A percentile compares a stretch with the other conserved stretches of the same genome.
phyloP scores from a whole-genome alignment of 2,888 invertebrate species.

The Limnephilus lunatus region DNA sequence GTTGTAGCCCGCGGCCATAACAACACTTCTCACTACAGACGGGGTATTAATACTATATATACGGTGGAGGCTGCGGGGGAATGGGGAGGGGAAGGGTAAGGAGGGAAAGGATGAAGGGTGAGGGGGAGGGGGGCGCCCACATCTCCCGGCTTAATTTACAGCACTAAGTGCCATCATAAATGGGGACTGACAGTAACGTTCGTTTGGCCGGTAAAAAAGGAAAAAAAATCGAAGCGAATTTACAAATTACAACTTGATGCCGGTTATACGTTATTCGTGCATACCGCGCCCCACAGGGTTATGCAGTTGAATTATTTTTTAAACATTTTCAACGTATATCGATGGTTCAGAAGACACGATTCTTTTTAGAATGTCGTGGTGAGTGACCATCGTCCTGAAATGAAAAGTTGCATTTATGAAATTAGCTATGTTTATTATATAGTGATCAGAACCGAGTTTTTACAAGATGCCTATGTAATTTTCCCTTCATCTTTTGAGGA shows the following conservation, averaged over 20 bases:
- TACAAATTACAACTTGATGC: background rate
- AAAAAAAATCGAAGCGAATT: background rate
- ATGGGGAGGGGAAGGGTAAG: no score
- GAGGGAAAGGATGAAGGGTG: background rate
- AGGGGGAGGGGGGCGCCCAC: conserved; percentile 8
- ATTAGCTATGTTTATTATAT: no score
- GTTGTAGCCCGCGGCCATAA: conserved; percentile 36
- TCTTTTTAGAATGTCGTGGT: no score
- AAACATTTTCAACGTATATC: background rate
- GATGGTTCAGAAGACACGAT: no score
- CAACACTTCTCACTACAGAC: conserved; percentile 30
- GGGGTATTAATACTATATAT: background rate
- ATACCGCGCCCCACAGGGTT: background rate
- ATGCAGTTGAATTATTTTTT: background rate
- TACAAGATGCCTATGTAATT: no score
- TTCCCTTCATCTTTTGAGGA: no score
- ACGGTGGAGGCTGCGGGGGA: conserved; percentile 6
- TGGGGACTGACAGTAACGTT: background rate
- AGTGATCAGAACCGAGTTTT: no score
- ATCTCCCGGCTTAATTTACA: conserved; percentile 20
- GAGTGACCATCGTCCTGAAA: no score
- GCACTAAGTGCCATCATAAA: conserved; percentile 5
- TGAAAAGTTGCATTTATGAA: no score
- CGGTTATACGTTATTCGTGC: background rate
- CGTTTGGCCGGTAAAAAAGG: background rate